Conservation (phyloP, 2,113 vertebrate species). For the Tragelaphus strepsiceros region DNA sequence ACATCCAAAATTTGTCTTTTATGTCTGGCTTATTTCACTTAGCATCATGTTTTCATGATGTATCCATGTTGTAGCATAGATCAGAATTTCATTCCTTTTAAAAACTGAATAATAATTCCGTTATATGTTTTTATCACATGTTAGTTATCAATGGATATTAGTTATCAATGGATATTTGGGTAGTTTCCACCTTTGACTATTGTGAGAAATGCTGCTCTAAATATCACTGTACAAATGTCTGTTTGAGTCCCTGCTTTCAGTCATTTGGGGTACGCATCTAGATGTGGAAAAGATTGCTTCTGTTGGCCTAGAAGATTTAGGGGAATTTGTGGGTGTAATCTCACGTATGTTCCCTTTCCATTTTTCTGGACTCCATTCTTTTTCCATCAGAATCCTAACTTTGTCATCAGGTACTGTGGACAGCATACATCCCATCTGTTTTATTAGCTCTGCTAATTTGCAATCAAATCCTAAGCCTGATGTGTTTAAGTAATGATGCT, state of each 20-base stretch:
- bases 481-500: not conserved
- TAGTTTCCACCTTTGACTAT: not conserved
- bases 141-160: not conserved
- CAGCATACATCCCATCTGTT: not conserved
- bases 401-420: not conserved
- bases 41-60: not conserved
- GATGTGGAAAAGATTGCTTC: not conserved
- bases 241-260: not conserved
- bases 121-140: not conserved
- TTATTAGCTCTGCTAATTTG: not conserved
- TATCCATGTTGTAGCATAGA: not conserved
- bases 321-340: not conserved
- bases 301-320: not conserved
- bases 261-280: not conserved
- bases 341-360: not conserved
- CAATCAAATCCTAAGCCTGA: not conserved
- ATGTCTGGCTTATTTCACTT: not conserved
- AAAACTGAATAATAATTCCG: not conserved
- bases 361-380: not conserved
- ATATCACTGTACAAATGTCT: not conserved
- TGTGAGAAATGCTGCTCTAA: not conserved
- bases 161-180: not conserved
- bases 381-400: not conserved
- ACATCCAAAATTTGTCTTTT: not conserved
- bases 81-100: not conserved